phyloP scores from a whole-genome alignment of 2,797 vertebrate genomes.

The Tauraco hartlaubi region DNA sequence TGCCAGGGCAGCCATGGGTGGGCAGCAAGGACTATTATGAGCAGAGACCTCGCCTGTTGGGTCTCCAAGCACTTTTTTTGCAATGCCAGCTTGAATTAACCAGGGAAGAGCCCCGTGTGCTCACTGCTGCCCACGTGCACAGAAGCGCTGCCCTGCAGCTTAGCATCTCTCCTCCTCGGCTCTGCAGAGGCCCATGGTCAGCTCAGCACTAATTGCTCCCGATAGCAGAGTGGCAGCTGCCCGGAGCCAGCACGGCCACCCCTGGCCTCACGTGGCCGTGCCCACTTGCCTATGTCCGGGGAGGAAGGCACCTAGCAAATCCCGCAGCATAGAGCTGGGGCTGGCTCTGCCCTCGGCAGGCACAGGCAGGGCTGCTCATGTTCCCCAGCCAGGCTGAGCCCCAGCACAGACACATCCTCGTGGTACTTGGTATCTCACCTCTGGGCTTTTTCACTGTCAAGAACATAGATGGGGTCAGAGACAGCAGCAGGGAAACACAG shows the following conservation, averaged over 20 bases:
- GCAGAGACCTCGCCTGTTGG: accelerated
- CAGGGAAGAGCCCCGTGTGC: background rate
- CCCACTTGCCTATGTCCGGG: background rate
- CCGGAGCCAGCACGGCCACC: accelerated
- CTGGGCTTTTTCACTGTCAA: background rate
- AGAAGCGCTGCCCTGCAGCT: constrained; percentile 7
- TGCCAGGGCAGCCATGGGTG: accelerated
- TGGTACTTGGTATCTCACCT: accelerated
- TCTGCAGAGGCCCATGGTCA: background rate
- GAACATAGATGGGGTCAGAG: background rate
- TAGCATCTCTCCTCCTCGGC: background rate
- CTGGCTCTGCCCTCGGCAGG: background rate
- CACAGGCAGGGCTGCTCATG: background rate
- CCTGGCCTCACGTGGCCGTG: background rate
- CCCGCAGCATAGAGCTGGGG: background rate
- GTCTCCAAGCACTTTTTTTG: background rate
- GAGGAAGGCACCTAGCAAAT: background rate
- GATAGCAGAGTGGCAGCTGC: background rate
- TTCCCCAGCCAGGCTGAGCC: background rate
- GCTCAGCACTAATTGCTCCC: constrained; percentile 2
- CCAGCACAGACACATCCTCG: background rate
- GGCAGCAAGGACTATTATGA: background rate
- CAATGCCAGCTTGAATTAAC: constrained; percentile 29
- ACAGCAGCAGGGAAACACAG: background rate
- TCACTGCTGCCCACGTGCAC: background rate